Evolutionary conservation across 2,888 invertebrate species (phyloP), one percentile per base, ranked within the genome.

Genomic region (Dasysyrphus tricinctus): DNA sequence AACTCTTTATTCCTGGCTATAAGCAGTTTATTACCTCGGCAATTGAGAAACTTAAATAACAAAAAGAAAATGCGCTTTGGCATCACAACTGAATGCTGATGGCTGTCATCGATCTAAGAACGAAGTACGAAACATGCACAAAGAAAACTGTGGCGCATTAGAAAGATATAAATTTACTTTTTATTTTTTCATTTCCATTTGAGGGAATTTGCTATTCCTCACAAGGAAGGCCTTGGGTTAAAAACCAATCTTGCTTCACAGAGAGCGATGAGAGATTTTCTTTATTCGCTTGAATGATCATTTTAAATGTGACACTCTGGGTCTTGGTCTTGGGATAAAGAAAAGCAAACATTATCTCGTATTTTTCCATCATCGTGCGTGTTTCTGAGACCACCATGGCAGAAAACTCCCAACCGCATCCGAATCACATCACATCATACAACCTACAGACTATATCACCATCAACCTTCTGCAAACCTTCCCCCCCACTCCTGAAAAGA

Each of bases 251-350:
- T 72, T 56, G 72, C 49, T 19, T 49, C 65, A 7, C 49, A 24
- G 24, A 12, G 16, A 9, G 29, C 24, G 69, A 59, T 34, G 34
- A 57, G 57, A 56, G 76, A 67, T 76, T 76, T 74, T 67, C 72
- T 72, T 79, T 82, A 72, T 79, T 75, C 82, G 67, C 44, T 65
- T 79, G 72, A 82, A 75, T 86, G 86, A 86, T 86, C 78, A 78
- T 70, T 70, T 86, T 86, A 74, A 78, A 86, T 76, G 74, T 79
- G 86, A 65, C 77, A 86, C 56, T 59, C 57, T 16, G 19, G n/a
- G n/a, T n/a, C n/a, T n/a, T n/a, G n/a, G n/a, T n/a, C n/a, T n/a
- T n/a, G n/a, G n/a, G 19, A 2, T 5, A 12, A 39, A 14, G 7
- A 61, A 61, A 82, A 78, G 63, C 74, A 82, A 86, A 81, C 81